Percentiles rank a stretch among this genome's conserved stretches.
These are phyloP conservation scores for Caenorhabditis inopinata DNA, from an alignment of 1,140 invertebrate genomes.

Conservation along the genomic window DNA sequence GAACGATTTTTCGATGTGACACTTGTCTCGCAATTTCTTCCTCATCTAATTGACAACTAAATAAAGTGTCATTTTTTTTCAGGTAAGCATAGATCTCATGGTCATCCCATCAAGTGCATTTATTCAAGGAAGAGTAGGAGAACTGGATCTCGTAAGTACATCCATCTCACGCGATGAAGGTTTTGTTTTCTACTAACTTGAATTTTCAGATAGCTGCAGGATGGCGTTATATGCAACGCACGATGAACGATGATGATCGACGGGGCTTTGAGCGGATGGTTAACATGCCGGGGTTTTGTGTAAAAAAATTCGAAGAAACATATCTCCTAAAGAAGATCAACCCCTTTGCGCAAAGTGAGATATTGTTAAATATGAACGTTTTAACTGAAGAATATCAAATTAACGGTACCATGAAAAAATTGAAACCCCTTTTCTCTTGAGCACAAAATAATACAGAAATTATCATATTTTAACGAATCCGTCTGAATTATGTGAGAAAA, in stretches of 20 bases:
- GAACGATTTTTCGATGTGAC: no score
- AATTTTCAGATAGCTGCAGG: neutral
- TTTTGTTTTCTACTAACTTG: no score
- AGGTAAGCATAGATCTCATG: neutral
- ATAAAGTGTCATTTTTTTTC: neutral
- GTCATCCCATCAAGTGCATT: neutral
- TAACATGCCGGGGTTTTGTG: neutral
- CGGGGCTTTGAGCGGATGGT: neutral
- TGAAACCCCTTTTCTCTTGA: no score
- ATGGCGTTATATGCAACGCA: neutral
- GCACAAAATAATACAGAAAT: no score
- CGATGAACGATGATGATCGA: neutral
- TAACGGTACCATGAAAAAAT: no score
- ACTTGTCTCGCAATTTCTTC: no score
- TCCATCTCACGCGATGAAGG: no score
- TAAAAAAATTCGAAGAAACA: neutral
- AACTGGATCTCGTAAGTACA: neutral
- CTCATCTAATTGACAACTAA: no score
- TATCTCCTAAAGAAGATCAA: neutral
- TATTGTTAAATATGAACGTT: no score
- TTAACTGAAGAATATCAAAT: no score
- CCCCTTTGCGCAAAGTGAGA: neutral
- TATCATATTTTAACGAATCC: no score
- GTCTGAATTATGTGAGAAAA: no score
- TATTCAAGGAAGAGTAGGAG: neutral